phyloP scores from a whole-genome alignment of 1,140 invertebrate species.

The Hylaeus volcanicus region DNA sequence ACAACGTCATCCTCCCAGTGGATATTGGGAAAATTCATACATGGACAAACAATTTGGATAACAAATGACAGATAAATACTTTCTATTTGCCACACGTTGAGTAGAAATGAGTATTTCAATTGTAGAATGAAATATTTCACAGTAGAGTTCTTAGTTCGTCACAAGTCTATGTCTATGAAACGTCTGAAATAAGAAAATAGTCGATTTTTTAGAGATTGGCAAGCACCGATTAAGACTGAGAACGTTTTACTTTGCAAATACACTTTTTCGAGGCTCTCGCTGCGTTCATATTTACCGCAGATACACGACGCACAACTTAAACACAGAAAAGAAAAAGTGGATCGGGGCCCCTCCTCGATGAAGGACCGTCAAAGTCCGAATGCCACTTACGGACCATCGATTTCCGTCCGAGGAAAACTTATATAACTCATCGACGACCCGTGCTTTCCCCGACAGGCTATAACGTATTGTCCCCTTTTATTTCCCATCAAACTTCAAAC shows the following conservation, averaged over 20 bases:
- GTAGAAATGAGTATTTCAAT: too few relatives aligned
- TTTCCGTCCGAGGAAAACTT: slow-evolving; percentile 21
- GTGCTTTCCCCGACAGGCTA: neutral
- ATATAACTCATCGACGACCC: slow-evolving; percentile 13
- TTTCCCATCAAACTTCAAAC: slow-evolving; percentile 43
- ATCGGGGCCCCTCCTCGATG: neutral
- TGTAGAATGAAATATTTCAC: too few relatives aligned
- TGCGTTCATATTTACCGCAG: neutral
- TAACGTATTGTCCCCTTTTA: slow-evolving; percentile 46
- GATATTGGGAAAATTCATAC: too few relatives aligned
- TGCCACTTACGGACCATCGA: slow-evolving; percentile 35
- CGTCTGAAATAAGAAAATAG: too few relatives aligned
- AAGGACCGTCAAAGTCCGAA: neutral
- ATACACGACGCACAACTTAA: neutral
- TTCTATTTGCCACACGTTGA: too few relatives aligned
- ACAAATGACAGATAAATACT: too few relatives aligned
- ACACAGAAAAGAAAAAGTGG: neutral
- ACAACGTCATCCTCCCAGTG: too few relatives aligned
- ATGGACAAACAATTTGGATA: too few relatives aligned
- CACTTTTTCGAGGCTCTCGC: neutral
- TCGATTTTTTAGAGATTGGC: neutral
- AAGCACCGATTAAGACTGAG: neutral
- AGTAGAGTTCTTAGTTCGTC: too few relatives aligned
- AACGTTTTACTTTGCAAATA: neutral
- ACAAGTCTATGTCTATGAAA: too few relatives aligned